Percentiles rank a stretch among this genome's conserved stretches.
phyloP scores from a whole-genome alignment of 2,113 vertebrate species.

The Neodontobutis hainanensis region DNA sequence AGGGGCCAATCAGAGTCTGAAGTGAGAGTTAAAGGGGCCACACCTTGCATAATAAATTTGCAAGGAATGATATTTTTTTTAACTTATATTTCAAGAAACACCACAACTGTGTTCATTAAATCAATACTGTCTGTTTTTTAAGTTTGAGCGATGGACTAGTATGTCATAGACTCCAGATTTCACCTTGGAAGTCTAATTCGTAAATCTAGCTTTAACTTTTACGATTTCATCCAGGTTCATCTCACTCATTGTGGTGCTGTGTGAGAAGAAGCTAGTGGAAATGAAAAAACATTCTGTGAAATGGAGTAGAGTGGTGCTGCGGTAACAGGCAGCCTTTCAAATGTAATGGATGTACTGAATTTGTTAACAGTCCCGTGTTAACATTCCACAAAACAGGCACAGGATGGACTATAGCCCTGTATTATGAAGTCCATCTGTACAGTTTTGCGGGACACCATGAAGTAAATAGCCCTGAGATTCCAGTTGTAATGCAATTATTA shows the following conservation, averaged over 20 bases:
- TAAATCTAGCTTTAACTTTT: background rate
- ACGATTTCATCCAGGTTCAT: slow-evolving; percentile 44
- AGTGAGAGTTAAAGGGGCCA: too few species aligned
- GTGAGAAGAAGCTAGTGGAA: slow-evolving; percentile 24
- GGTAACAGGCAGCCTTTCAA: slow-evolving; percentile 55
- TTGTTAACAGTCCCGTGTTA: slow-evolving; percentile 73
- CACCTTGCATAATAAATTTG: too few species aligned
- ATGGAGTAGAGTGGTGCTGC: slow-evolving; percentile 51
- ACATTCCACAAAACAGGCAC: slow-evolving; percentile 38
- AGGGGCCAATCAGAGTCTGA: too few species aligned
- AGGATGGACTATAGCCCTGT: slow-evolving; percentile 44
- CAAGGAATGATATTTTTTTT: too few species aligned
- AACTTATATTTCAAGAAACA: too few species aligned
- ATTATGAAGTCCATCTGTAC: slow-evolving; percentile 45
- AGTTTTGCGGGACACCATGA: slow-evolving; percentile 40
- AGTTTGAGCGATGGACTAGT: background rate
- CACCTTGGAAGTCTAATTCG: too few species aligned
- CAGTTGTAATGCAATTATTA: slow-evolving; percentile 20
- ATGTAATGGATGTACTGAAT: slow-evolving; percentile 70
- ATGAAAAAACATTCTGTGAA: slow-evolving; percentile 50
- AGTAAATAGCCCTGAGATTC: slow-evolving; percentile 35
- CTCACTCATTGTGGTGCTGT: slow-evolving; percentile 44
- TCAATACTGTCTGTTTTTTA: background rate
- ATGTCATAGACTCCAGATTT: too few species aligned
- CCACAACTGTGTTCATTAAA: too few species aligned